phyloP scores from a whole-genome alignment of 2,113 vertebrate species.

The Gracilinanus agilis region DNA sequence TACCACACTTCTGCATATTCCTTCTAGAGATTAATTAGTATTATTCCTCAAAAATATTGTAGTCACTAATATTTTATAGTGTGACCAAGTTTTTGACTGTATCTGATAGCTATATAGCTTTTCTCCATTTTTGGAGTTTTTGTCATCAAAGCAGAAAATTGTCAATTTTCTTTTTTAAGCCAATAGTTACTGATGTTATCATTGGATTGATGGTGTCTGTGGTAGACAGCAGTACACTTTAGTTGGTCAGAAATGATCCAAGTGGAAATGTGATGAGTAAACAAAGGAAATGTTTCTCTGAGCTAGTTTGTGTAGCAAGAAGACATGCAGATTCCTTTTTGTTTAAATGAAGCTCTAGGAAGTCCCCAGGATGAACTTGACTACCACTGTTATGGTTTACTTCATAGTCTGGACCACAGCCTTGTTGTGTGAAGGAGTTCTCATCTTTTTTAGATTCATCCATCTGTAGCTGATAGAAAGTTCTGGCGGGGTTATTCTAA shows the following conservation, averaged over 20 bases:
- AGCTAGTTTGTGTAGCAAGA: background rate
- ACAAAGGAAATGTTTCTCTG: background rate
- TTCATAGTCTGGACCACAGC: background rate
- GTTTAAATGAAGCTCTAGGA: background rate
- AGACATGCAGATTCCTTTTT: background rate
- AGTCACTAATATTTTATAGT: conserved; percentile 18
- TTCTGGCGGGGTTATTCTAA: background rate
- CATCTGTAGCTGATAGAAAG: background rate
- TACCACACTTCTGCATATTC: background rate
- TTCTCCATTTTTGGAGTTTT: conserved; percentile 8
- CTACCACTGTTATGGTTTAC: rapidly evolving
- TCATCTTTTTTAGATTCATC: background rate
- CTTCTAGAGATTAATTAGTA: background rate
- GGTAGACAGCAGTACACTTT: background rate
- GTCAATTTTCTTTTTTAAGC: conserved; percentile 13
- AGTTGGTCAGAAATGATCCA: background rate
- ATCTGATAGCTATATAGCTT: background rate
- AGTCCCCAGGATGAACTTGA: background rate
- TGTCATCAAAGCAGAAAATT: conserved; percentile 9
- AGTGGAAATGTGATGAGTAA: no score
- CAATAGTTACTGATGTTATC: background rate
- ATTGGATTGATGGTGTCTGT: background rate
- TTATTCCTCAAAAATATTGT: conserved; percentile 21
- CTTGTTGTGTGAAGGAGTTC: background rate
- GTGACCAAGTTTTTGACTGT: conserved; percentile 13